Evolutionary conservation across 2,888 invertebrate species (phyloP).

Genomic region (Pogonocherus hispidulus): DNA sequence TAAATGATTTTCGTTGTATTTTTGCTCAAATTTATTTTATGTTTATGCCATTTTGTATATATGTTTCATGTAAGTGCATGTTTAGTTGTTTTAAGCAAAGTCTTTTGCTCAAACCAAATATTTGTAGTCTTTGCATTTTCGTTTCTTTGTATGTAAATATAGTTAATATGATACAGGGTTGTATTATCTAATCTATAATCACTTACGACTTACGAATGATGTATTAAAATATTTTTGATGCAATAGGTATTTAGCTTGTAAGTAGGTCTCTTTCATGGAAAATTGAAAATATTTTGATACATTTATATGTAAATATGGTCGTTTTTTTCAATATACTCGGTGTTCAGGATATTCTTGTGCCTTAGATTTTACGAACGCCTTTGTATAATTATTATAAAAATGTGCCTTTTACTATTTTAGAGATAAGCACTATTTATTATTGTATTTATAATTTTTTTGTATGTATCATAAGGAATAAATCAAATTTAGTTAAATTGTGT

Average conservation of each 20-base stretch:
- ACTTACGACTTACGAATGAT: slow-evolving; percentile 5
- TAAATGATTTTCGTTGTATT: neutral
- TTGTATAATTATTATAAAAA: slow-evolving; percentile 26
- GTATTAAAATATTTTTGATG: slow-evolving; percentile 40
- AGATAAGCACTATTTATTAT: slow-evolving; percentile 46
- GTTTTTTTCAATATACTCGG: neutral
- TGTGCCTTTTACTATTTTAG: slow-evolving; percentile 38
- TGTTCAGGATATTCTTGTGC: neutral
- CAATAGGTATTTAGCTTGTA: slow-evolving; percentile 16
- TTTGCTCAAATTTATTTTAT: slow-evolving; percentile 28
- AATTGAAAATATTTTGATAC: slow-evolving; percentile 40
- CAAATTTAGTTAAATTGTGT: neutral
- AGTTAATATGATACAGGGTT: slow-evolving; percentile 12
- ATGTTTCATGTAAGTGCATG: slow-evolving; percentile 12
- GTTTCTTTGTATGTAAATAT: slow-evolving; percentile 4
- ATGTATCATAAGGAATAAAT: slow-evolving; percentile 29
- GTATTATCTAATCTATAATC: slow-evolving; percentile 1
- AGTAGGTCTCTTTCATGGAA: slow-evolving; percentile 4
- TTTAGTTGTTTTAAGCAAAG: slow-evolving; percentile 10
- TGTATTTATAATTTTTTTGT: slow-evolving; percentile 44
- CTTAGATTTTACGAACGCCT: slow-evolving; percentile 8
- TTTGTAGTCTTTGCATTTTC: slow-evolving; percentile 1
- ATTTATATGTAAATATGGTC: slow-evolving; percentile 32
- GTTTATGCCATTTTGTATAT: slow-evolving; percentile 30
- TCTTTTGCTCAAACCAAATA: slow-evolving; percentile 39